A percentile compares a stretch with the other conserved stretches of the same genome.
These are phyloP conservation scores for Polypterus senegalus DNA, from an alignment of 2,113 vertebrate genomes.

Conservation along the genomic window DNA sequence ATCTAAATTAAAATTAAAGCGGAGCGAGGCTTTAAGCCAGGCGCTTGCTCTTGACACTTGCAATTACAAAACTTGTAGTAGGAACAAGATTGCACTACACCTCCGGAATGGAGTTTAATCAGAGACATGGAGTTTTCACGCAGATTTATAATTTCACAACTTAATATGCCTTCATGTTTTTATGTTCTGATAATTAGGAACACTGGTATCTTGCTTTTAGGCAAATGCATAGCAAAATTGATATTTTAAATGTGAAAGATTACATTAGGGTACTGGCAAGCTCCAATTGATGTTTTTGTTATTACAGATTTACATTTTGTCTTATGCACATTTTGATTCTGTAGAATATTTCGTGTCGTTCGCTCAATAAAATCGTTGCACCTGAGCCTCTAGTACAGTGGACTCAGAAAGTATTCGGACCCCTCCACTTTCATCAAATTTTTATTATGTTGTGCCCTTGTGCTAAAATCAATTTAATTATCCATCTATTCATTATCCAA, in stretches of 20 bases:
- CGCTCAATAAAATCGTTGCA: too few relatives aligned
- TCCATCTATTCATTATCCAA: too few relatives aligned
- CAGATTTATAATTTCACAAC: conserved; percentile 60
- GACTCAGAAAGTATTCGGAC: too few relatives aligned
- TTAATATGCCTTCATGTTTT: conserved; percentile 58
- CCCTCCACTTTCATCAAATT: too few relatives aligned
- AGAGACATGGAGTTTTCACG: conserved; percentile 53
- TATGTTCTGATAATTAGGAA: conserved; percentile 65
- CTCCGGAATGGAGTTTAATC: conserved; percentile 62
- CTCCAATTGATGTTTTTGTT: conserved; percentile 38
- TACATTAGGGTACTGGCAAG: conserved; percentile 55
- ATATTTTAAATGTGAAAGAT: conserved; percentile 47
- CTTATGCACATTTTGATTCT: not conserved
- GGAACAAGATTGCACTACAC: conserved; percentile 59
- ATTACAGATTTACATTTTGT: not conserved
- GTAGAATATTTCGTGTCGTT: too few relatives aligned
- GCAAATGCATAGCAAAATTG: conserved; percentile 47
- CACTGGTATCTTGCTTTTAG: conserved; percentile 45
- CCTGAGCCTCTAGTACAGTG: too few relatives aligned
- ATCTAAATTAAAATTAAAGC: conserved; percentile 65
- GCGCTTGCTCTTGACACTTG: conserved; percentile 62
- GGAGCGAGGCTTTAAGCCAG: conserved; percentile 43
- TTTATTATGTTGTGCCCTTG: too few relatives aligned
- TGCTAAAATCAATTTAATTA: too few relatives aligned
- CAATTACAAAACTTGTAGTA: conserved; percentile 65